Evolutionary conservation across 2,888 invertebrate species (phyloP).

Genomic region (Zygothrica quintamaculata): DNA sequence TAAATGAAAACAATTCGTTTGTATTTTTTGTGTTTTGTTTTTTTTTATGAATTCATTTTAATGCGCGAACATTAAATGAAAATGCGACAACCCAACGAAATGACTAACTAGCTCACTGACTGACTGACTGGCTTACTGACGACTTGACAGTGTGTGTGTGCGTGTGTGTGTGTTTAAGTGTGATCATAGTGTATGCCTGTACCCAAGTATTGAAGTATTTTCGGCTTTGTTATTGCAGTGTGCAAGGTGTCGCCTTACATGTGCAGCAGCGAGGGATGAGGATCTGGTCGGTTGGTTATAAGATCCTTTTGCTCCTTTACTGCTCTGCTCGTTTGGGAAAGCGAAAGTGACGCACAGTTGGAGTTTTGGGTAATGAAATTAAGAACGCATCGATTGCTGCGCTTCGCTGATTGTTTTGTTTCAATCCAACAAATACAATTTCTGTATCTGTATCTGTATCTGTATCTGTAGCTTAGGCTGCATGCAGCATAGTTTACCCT

Average conservation of each 20-base stretch:
- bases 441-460: slow-evolving; percentile 7
- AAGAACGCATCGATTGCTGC: slow-evolving; percentile 78
- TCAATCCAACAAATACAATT: slow-evolving; percentile 53
- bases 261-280: slow-evolving; percentile 37
- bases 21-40: too few relatives aligned
- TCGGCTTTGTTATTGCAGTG: slow-evolving; percentile 8
- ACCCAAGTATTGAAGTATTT: slow-evolving; percentile 2
- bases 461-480: not conserved
- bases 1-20: too few relatives aligned
- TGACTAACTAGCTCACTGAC: slow-evolving; percentile 14
- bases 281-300: slow-evolving; percentile 24
- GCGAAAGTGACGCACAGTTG: slow-evolving; percentile 72
- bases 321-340: slow-evolving; percentile 29
- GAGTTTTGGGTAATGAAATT: slow-evolving; percentile 77
- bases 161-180: slow-evolving; percentile 14
- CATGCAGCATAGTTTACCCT: slow-evolving; percentile 30
- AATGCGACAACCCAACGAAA: slow-evolving; percentile 8
- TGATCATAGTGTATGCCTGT: slow-evolving; percentile 18
- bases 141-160: slow-evolving; percentile 15
- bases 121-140: slow-evolving; percentile 21
- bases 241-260: slow-evolving; percentile 71
- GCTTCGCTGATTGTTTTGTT: slow-evolving; percentile 80
- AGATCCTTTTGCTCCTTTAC: slow-evolving; percentile 7
- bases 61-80: slow-evolving; percentile 36
- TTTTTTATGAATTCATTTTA: slow-evolving; percentile 51